Evolutionary conservation across 1,140 invertebrate genomes (phyloP).

Genomic region (Hesperophylax magnus): DNA sequence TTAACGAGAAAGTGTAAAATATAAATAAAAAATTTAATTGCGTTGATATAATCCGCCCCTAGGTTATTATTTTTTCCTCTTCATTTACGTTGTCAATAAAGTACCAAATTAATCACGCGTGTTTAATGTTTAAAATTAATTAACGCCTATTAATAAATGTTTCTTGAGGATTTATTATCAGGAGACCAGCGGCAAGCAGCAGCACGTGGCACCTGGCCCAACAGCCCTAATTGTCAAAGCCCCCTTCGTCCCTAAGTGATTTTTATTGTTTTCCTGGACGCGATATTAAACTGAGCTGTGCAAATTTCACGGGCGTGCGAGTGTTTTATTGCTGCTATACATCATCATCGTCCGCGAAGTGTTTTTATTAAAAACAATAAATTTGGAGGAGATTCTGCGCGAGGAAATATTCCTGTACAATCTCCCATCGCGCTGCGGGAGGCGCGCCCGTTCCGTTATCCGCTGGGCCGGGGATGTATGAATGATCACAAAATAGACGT

Average conservation of each 20-base stretch:
- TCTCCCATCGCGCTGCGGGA: conserved; percentile 24
- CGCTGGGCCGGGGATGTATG: too few relatives aligned
- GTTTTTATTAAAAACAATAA: conserved; percentile 59
- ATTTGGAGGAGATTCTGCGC: conserved; percentile 50
- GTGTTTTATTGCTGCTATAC: conserved; percentile 46
- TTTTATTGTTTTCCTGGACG: conserved; percentile 34
- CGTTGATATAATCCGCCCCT: too few relatives aligned
- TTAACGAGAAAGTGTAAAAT: too few relatives aligned
- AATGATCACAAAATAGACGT: too few relatives aligned
- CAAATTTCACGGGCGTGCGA: conserved; percentile 41
- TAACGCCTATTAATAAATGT: conserved; percentile 15
- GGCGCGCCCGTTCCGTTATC: too few relatives aligned
- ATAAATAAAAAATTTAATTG: too few relatives aligned
- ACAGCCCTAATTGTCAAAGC: conserved; percentile 6
- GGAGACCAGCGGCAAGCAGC: neutral
- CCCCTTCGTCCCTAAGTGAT: conserved; percentile 21
- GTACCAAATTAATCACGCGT: neutral
- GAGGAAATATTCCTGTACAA: conserved; percentile 53
- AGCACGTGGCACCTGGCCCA: neutral
- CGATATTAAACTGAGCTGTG: conserved; percentile 16
- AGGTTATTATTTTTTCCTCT: too few relatives aligned
- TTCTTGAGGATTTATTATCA: neutral
- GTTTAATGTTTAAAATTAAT: conserved; percentile 2
- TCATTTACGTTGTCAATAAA: too few relatives aligned
- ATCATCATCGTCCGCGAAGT: conserved; percentile 54